Conservation (phyloP, 2,888 invertebrate species). For the Volucella inflata region DNA sequence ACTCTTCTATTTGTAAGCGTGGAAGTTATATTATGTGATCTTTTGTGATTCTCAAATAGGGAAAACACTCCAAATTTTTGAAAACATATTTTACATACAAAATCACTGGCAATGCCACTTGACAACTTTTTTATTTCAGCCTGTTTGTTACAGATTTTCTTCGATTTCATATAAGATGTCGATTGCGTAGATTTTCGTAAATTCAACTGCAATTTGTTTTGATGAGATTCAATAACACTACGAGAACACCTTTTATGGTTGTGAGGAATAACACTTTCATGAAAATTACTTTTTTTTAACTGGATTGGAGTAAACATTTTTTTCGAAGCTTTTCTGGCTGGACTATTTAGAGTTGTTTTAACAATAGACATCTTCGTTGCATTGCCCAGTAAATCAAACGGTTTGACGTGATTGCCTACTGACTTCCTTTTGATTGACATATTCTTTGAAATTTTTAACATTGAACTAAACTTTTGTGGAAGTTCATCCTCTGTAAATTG, state of each 20-base stretch:
- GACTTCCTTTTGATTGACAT: constrained; percentile 37
- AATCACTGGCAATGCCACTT: constrained; percentile 34
- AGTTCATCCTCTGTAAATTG: constrained; percentile 76
- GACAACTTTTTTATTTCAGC: constrained; percentile 1
- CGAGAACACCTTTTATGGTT: constrained; percentile 10
- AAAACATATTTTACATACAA: constrained; percentile 77
- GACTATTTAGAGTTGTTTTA: constrained; percentile 82
- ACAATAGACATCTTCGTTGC: constrained; percentile 81
- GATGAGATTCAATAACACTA: not conserved
- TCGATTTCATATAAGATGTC: not conserved
- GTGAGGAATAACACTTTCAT: not conserved
- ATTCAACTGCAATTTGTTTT: constrained; percentile 47
- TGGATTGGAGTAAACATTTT: constrained; percentile 34
- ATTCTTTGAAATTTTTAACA: constrained; percentile 78
- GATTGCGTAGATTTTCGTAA: constrained; percentile 55
- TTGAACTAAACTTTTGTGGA: constrained; percentile 78
- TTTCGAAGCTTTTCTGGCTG: constrained; percentile 79
- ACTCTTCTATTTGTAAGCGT: constrained; percentile 19
- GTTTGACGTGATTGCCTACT: constrained; percentile 53
- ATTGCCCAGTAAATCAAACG: constrained; percentile 73
- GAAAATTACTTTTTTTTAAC: not conserved
- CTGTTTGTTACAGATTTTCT: constrained; percentile 8
- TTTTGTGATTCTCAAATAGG: constrained; percentile 79
- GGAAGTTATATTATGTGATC: constrained; percentile 75
- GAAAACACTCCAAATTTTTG: constrained; percentile 78